phyloP scores from a whole-genome alignment of 2,113 vertebrate species.

The Hymenochirus boettgeri region DNA sequence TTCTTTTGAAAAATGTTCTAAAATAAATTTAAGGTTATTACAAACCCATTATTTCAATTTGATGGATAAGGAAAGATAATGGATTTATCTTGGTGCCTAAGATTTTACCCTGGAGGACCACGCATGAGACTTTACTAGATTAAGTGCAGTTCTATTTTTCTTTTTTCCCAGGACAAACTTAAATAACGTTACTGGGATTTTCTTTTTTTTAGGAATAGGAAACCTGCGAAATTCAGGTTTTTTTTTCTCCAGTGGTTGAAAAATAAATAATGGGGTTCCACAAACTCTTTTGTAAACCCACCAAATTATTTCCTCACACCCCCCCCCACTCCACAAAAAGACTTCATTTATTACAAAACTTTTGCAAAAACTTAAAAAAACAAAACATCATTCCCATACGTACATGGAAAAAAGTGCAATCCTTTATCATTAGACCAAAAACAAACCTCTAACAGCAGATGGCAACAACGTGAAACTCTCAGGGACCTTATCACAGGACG shows the following conservation, averaged over 20 bases:
- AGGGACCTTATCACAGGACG: neutral
- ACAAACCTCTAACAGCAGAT: conserved; percentile 23
- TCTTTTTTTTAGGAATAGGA: too few relatives aligned
- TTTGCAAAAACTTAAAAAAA: conserved; percentile 22
- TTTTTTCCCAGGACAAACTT: too few relatives aligned
- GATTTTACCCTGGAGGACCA: too few relatives aligned
- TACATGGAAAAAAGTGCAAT: conserved; percentile 32
- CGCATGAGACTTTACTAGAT: too few relatives aligned
- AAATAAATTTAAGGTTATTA: too few relatives aligned
- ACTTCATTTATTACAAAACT: neutral
- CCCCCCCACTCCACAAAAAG: neutral
- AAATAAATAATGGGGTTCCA: conserved; percentile 12
- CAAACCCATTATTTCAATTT: too few relatives aligned
- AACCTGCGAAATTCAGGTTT: too few relatives aligned
- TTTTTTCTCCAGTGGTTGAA: conserved; percentile 4
- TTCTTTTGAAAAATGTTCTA: too few relatives aligned
- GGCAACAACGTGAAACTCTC: conserved; percentile 27
- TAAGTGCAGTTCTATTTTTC: too few relatives aligned
- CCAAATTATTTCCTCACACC: neutral
- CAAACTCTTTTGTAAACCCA: conserved; percentile 9
- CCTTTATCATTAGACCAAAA: conserved; percentile 19
- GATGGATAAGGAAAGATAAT: too few relatives aligned
- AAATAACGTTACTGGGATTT: too few relatives aligned
- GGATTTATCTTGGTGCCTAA: too few relatives aligned
- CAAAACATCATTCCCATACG: conserved; percentile 8